phyloP scores from a whole-genome alignment of 2,113 vertebrate species.

The Oncorhynchus masou region DNA sequence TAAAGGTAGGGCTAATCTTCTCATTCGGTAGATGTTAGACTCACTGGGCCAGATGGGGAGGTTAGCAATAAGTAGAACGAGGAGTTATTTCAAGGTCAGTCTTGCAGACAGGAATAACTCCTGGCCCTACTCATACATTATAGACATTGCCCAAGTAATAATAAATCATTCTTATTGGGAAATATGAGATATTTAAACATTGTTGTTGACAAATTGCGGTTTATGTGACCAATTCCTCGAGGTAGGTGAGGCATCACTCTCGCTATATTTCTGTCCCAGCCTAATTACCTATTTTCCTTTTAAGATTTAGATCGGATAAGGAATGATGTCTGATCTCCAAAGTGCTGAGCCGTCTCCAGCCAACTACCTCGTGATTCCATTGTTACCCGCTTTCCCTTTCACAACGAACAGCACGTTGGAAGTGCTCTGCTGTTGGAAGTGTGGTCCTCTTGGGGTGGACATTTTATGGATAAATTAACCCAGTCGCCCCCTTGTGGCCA shows the following conservation, averaged over 20 bases:
- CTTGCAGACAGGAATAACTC: no score
- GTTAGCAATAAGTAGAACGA: no score
- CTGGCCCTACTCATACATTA: no score
- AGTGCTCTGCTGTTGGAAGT: slow-evolving; percentile 15
- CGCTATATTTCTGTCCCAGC: slow-evolving; percentile 21
- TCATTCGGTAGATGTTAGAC: not conserved
- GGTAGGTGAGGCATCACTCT: slow-evolving; percentile 8
- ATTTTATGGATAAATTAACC: no score
- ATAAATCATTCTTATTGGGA: no score
- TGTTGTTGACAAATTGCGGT: not conserved
- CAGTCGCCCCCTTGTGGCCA: slow-evolving; percentile 58
- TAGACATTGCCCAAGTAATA: no score
- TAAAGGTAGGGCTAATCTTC: not conserved
- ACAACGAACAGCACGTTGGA: slow-evolving; percentile 33
- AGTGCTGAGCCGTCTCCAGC: slow-evolving; percentile 50
- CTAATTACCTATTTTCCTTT: slow-evolving; percentile 45
- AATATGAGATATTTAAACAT: no score
- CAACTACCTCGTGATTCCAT: slow-evolving; percentile 63
- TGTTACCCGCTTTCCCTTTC: slow-evolving; percentile 48
- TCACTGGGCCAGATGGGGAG: no score
- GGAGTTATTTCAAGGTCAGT: no score
- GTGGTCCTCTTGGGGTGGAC: not conserved
- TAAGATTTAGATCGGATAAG: slow-evolving; percentile 56
- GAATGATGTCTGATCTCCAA: slow-evolving; percentile 56
- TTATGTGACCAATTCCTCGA: not conserved